phyloP scores from a whole-genome alignment of 2,113 vertebrate genomes.

The Macaca nemestrina region DNA sequence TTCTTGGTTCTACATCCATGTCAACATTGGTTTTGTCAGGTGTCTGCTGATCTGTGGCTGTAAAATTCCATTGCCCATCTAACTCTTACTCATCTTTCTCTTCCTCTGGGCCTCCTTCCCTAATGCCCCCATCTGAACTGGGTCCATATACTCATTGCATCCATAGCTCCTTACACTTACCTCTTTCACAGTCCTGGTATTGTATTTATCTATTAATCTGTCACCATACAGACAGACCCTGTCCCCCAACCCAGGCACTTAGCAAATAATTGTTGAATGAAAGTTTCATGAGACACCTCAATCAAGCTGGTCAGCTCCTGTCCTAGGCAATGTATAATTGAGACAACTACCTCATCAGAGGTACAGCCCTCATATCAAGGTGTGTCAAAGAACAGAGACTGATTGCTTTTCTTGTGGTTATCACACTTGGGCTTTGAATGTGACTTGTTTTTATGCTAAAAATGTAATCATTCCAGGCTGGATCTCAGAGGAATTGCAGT shows the following conservation, averaged over 20 bases:
- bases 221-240: not conserved
- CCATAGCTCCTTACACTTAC: not conserved
- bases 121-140: not conserved
- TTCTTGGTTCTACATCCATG: not conserved
- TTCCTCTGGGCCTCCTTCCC: not conserved
- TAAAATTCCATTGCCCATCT: conserved; percentile 15
- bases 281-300: conserved; percentile 7
- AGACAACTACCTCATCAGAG: not conserved
- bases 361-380: not conserved
- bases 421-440: conserved; percentile 34
- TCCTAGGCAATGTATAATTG: not conserved
- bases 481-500: conserved; percentile 3
- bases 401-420: conserved; percentile 23
- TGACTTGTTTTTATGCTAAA: conserved; percentile 49
- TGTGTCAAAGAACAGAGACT: conserved; percentile 2
- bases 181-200: not conserved
- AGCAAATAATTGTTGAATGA: not conserved
- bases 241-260: not conserved
- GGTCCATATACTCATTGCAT: not conserved
- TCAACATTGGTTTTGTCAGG: conserved; percentile 44
- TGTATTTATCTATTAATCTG: not conserved
- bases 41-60: conserved; percentile 14
- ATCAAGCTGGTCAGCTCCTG: not conserved
- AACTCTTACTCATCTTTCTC: not conserved
- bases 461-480: conserved; percentile 23